Percentiles rank a stretch among this genome's conserved stretches.
Conservation (phyloP, 2,888 invertebrate genomes). For the Megalurothrips usitatus region DNA sequence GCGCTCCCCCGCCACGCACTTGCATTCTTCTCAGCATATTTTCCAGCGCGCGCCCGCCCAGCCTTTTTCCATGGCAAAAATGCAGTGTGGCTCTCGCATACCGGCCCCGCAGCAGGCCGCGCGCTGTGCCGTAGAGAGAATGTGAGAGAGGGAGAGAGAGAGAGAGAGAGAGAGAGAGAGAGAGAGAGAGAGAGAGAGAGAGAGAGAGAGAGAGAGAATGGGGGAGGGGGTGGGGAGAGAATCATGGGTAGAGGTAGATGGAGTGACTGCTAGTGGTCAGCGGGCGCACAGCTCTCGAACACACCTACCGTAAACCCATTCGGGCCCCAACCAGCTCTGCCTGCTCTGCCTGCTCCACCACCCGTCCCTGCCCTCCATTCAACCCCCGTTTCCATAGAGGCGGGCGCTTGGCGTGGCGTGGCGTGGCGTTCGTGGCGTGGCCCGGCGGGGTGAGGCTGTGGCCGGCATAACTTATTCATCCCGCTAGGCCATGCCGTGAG, state of each 20-base stretch:
- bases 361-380: not conserved
- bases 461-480: conserved; percentile 9
- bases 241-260: no score
- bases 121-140: not conserved
- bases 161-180: conserved; percentile 4
- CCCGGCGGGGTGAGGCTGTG: not conserved
- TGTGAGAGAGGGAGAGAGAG: not conserved
- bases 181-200: not conserved
- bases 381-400: not conserved
- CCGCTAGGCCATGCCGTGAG: not conserved
- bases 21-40: no score
- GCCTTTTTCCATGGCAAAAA: not conserved
- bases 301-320: no score
- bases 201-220: not conserved
- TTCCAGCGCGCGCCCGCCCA: no score
- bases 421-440: not conserved
- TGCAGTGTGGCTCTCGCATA: not conserved
- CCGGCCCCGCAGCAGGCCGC: not conserved
- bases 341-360: no score
- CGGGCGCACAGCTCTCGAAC: no score
- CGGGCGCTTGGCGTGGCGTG: not conserved
- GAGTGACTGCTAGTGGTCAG: not conserved
- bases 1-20: not conserved
- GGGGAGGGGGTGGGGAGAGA: no score
- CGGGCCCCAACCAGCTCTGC: no score